A percentile compares a stretch with the other conserved stretches of the same genome.
Evolutionary conservation across 2,113 vertebrate genomes (phyloP).

Genomic region (Vulpes ferrilata): DNA sequence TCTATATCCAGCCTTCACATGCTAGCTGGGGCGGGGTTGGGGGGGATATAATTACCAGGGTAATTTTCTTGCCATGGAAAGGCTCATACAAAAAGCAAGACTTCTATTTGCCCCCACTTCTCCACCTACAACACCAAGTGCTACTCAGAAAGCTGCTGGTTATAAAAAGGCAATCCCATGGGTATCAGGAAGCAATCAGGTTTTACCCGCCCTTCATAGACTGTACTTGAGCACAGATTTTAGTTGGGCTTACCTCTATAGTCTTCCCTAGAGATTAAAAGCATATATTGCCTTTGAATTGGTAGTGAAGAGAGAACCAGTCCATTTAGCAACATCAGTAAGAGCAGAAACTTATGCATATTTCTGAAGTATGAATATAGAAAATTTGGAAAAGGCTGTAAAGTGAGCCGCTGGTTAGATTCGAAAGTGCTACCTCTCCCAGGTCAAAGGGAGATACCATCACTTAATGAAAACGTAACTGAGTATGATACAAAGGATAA

Average conservation of each 20-base stretch:
- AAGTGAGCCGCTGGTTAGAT: background rate
- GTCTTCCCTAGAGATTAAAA: conserved; percentile 56
- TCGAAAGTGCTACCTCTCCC: background rate
- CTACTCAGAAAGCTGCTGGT: background rate
- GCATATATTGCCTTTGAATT: background rate
- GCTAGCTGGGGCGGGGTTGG: background rate
- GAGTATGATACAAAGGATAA: background rate
- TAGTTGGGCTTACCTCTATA: background rate
- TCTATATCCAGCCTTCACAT: conserved; percentile 30
- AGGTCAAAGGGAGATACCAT: background rate
- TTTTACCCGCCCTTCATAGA: conserved; percentile 17
- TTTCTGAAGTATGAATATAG: background rate
- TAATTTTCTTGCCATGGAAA: conserved; percentile 41
- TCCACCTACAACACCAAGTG: conserved; percentile 17
- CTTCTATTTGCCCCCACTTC: background rate
- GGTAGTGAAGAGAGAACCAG: background rate
- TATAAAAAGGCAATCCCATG: background rate
- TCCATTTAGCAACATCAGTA: background rate
- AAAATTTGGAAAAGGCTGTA: conserved; percentile 22
- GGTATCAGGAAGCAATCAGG: background rate
- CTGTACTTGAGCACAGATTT: background rate
- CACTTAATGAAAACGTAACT: background rate
- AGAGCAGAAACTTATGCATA: background rate
- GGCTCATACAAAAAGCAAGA: conserved; percentile 42
- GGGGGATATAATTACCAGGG: conserved; percentile 5